These are phyloP conservation scores for Ectobius pallidus DNA, from an alignment of 2,888 invertebrate species.

Conservation along the genomic window DNA sequence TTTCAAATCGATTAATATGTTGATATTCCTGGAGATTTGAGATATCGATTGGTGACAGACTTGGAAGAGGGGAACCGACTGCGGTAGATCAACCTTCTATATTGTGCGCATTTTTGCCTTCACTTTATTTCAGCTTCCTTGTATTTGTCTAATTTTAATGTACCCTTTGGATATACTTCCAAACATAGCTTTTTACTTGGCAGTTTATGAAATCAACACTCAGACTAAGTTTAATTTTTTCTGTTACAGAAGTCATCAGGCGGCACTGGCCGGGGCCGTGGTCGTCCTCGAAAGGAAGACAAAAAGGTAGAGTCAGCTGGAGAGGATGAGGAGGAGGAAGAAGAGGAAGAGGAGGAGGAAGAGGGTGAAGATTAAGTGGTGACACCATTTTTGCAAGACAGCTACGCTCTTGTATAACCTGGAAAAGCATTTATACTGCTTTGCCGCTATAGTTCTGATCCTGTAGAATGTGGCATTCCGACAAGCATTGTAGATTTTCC, in stretches of 20 bases:
- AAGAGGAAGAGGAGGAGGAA: constrained; percentile 54
- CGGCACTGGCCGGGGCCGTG: constrained; percentile 53
- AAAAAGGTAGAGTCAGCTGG: constrained; percentile 51
- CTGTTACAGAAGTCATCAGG: constrained; percentile 45
- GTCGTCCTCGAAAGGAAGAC: constrained; percentile 57
- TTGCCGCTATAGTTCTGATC: background rate
- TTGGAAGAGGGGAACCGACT: too few relatives aligned
- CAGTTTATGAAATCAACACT: too few relatives aligned
- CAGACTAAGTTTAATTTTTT: too few relatives aligned
- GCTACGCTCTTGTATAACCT: background rate
- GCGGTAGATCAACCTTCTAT: too few relatives aligned
- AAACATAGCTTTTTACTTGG: too few relatives aligned
- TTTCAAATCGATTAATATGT: too few relatives aligned
- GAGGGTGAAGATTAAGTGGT: constrained; percentile 51
- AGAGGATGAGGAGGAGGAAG: constrained; percentile 54
- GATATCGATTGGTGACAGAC: too few relatives aligned
- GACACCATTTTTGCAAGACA: background rate
- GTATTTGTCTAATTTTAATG: too few relatives aligned
- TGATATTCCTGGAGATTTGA: too few relatives aligned
- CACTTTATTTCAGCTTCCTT: too few relatives aligned
- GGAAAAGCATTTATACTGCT: background rate
- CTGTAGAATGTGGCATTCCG: background rate
- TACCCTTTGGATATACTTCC: too few relatives aligned
- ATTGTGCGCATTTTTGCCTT: too few relatives aligned
- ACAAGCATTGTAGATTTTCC: background rate